Base-by-base conservation (phyloP, 2,113 vertebrate genomes). In the Brachypodius melanocephalos region DNA sequence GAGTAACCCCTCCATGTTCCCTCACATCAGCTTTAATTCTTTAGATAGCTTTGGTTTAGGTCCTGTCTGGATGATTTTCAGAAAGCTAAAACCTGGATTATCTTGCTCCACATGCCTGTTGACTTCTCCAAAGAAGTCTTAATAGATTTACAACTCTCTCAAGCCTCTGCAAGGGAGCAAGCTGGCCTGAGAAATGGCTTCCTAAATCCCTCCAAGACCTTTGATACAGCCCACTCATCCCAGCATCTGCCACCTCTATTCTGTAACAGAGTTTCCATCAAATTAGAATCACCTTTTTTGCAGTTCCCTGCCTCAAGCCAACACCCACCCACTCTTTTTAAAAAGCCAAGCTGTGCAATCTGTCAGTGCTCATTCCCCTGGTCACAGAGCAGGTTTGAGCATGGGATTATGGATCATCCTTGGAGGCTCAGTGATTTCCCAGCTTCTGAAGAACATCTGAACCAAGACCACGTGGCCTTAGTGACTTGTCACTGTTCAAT, bases 151-250 rank as follows among this genome's bases (percentile, higher is more conserved):
- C 82, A 86, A 16, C 49, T 88, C 58, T 89, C 61, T 85, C 57
- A 82, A 42, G 55, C 80, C 71, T 88, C 67, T 69, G 75, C 43
- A 76, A 19, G 20, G 63, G 75, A 90, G 38, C 51, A 86, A 90
- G 63, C 25, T 77, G 72, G 85, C 36, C 51, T 66, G 46, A 93
- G 82, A 93, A 90, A 97, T 11, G 71, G 71, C 58, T 93, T 88
- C 85, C 91, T 85, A 89, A 95, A 89, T 81, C 89, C 88, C 90
- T 83, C 85, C 42, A 83, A 45, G 71, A 76, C 71, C 71, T 90
- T 58, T 77, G 81, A 77, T 84, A 36, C 9, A 79, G 85, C 58
- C 81, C 2, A 15, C 36, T 92, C 79, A 90, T 36, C 67, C 91
- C 69, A 58, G 51, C 74, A 62, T 52, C 76, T 55, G 79, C 65